A percentile compares a stretch with the other conserved stretches of the same genome.
These are phyloP conservation scores for Drosophila rufa DNA, from an alignment of 1,140 invertebrate genomes.

Conservation along the genomic window DNA sequence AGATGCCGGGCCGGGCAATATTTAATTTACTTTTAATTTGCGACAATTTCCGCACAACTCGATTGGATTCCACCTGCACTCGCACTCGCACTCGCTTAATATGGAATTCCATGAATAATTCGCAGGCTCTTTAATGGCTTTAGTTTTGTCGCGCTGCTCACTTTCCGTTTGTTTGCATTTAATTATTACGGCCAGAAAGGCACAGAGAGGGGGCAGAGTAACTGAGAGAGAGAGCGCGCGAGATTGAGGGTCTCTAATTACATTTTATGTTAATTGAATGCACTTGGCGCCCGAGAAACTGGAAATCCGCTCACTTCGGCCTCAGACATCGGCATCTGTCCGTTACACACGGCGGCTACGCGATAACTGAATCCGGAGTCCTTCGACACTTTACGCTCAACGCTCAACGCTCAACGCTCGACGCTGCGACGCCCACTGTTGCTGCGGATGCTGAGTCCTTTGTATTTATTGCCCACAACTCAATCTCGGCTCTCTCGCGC, in stretches of 20 bases:
- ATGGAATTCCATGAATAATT: conserved; percentile 12
- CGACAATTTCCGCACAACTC: conserved; percentile 52
- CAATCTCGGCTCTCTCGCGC: conserved; percentile 36
- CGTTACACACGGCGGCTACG: conserved; percentile 69
- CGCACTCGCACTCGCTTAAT: not conserved
- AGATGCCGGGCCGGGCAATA: conserved; percentile 27
- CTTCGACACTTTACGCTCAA: not conserved
- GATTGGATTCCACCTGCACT: conserved; percentile 44
- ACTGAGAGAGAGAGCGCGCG: not conserved
- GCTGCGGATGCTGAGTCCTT: conserved; percentile 58
- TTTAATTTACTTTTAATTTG: conserved; percentile 70
- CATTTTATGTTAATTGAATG: conserved; percentile 63
- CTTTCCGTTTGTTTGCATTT: conserved; percentile 42
- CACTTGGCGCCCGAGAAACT: conserved; percentile 36
- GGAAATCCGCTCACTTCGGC: conserved; percentile 19
- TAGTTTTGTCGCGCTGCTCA: conserved; percentile 25
- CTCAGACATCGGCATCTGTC: conserved; percentile 21
- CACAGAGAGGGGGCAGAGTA: not conserved
- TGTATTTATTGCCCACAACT: conserved; percentile 69
- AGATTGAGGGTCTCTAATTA: conserved; percentile 43
- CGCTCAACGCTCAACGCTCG: conserved; percentile 22
- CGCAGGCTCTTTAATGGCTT: conserved; percentile 12
- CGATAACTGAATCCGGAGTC: conserved; percentile 36
- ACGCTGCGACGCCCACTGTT: conserved; percentile 64
- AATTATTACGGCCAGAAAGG: conserved; percentile 37